Conservation (phyloP, 2,888 invertebrate genomes). For the Cephus sareptanus region DNA sequence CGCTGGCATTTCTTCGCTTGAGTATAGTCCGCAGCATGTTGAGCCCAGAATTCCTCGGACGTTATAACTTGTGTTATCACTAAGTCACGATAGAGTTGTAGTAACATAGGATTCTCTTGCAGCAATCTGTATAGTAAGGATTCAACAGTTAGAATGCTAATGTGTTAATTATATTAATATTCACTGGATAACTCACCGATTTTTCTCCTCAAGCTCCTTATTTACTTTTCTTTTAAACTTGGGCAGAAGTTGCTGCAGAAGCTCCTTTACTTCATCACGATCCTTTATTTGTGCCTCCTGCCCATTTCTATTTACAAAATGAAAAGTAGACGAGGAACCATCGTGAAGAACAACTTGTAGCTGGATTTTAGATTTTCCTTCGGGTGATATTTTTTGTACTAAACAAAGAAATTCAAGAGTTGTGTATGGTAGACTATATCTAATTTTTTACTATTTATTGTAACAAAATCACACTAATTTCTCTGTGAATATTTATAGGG, state of each 20-base stretch:
- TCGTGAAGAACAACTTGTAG: constrained; percentile 95
- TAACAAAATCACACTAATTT: background rate
- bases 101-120: constrained; percentile 88
- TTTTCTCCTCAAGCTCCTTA: constrained; percentile 90
- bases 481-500: background rate
- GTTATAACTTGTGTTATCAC: constrained; percentile 96
- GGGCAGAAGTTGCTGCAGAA: constrained; percentile 89
- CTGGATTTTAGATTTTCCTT: constrained; percentile 97
- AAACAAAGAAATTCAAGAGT: constrained; percentile 43
- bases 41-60: constrained; percentile 98
- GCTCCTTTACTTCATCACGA: constrained; percentile 92
- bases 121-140: constrained; percentile 73
- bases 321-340: constrained; percentile 95
- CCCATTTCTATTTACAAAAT: constrained; percentile 92
- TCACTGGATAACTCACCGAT: constrained; percentile 67
- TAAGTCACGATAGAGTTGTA: constrained; percentile 95
- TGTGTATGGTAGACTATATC: background rate
- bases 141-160: constrained; percentile 4
- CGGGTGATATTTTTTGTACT: constrained; percentile 98
- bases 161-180: background rate
- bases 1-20: constrained; percentile 77
- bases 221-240: constrained; percentile 94
- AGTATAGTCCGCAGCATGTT: constrained; percentile 84
- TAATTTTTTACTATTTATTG: constrained; percentile 9
- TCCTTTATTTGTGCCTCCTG: constrained; percentile 86